Conservation (phyloP, 2,797 vertebrate species). For the Helicolenus hilgendorfi region DNA sequence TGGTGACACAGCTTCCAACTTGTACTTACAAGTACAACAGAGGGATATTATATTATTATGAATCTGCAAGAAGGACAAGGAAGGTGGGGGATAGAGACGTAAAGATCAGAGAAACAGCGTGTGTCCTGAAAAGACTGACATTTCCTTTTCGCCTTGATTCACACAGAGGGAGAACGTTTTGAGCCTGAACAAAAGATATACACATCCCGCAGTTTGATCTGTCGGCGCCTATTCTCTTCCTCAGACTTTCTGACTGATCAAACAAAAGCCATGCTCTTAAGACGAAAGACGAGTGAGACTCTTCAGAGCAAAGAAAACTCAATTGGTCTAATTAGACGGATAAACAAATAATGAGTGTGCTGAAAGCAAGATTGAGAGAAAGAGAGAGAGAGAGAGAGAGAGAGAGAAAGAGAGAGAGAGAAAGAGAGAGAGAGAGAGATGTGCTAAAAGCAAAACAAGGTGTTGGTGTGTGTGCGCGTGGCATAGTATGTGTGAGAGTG, state of each 20-base stretch:
- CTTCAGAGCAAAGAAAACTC: slow-evolving; percentile 60
- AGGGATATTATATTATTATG: slow-evolving; percentile 57
- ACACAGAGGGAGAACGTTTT: slow-evolving; percentile 20
- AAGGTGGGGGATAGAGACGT: background rate
- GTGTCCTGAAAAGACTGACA: slow-evolving; percentile 50
- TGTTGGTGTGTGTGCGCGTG: background rate
- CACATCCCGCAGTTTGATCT: slow-evolving; percentile 37
- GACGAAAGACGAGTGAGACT: slow-evolving; percentile 25
- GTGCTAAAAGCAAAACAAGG: slow-evolving; percentile 29
- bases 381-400: background rate
- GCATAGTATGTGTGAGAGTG: background rate
- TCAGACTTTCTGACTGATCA: slow-evolving; percentile 42
- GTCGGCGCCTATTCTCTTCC: background rate
- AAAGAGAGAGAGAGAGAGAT: background rate
- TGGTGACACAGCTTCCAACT: slow-evolving; percentile 58
- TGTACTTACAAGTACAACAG: slow-evolving; percentile 43
- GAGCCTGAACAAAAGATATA: slow-evolving; percentile 37
- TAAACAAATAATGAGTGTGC: slow-evolving; percentile 36
- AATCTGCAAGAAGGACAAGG: slow-evolving; percentile 17
- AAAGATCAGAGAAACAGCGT: slow-evolving; percentile 55
- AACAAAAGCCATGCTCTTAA: slow-evolving; percentile 49
- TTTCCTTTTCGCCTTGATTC: slow-evolving; percentile 36
- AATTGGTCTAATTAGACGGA: slow-evolving; percentile 75
- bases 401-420: background rate
- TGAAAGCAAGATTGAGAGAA: slow-evolving; percentile 1